Conservation (phyloP, 2,888 invertebrate species). For the Tetanocera ferruginea region DNA sequence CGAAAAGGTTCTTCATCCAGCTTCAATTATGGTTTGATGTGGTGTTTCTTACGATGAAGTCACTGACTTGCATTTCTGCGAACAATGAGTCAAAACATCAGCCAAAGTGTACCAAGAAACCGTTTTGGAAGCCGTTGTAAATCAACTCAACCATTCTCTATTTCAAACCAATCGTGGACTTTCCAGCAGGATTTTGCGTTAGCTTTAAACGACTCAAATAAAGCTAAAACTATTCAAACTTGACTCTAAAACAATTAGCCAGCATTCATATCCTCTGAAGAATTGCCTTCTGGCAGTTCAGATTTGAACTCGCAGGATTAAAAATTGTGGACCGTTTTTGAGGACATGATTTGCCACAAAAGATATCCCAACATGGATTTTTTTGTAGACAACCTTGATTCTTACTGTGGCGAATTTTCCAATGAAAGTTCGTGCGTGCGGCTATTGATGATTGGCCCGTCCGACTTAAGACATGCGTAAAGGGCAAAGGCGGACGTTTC, state of each 20-base stretch:
- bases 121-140: no score
- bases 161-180: slow-evolving; percentile 17
- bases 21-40: not conserved
- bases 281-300: not conserved
- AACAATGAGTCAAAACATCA: no score
- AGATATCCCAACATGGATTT: not conserved
- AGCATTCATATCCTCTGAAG: not conserved
- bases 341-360: not conserved
- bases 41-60: not conserved
- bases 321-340: not conserved
- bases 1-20: not conserved
- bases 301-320: not conserved
- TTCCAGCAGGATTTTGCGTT: no score
- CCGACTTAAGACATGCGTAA: no score
- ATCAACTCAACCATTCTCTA: slow-evolving; percentile 15
- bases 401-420: no score
- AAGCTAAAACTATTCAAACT: no score
- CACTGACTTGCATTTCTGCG: slow-evolving; percentile 18
- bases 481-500: no score
- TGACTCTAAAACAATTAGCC: no score
- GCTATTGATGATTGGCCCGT: no score
- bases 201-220: slow-evolving; percentile 1
- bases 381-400: no score
- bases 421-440: no score
- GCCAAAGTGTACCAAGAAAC: no score